Percentiles rank a stretch among this genome's conserved stretches.
Conservation (phyloP, 2,797 vertebrate genomes). For the Enteromius argenteus region DNA sequence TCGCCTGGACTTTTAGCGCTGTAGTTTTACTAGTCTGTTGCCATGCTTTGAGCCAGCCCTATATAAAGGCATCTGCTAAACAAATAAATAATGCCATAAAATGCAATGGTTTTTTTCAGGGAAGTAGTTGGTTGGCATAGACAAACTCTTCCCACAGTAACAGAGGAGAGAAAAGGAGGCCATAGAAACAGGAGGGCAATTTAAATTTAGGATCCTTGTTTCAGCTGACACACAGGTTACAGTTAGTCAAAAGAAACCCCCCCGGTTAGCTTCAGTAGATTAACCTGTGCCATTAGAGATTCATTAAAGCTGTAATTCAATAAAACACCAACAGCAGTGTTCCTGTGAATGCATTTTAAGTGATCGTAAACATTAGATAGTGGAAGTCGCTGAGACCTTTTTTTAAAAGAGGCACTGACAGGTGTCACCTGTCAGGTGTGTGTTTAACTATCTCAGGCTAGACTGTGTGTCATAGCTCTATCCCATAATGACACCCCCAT, state of each 20-base stretch:
- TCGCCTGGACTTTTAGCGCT: conserved; percentile 62
- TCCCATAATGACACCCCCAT: conserved; percentile 78
- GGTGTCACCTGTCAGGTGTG: conserved; percentile 84
- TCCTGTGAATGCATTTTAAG: neutral
- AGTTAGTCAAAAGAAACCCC: neutral
- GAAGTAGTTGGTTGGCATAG: conserved; percentile 62
- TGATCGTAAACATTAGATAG: neutral
- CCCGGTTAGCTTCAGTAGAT: neutral
- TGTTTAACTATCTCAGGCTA: conserved; percentile 71
- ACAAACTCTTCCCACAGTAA: conserved; percentile 73
- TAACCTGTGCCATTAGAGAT: neutral
- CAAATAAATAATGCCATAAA: conserved; percentile 77
- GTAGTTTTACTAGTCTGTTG: conserved; percentile 68
- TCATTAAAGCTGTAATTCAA: conserved; percentile 1
- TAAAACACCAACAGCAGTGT: conserved; percentile 2
- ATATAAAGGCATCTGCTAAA: conserved; percentile 66
- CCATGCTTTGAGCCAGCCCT: conserved; percentile 57
- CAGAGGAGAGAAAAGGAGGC: conserved; percentile 65
- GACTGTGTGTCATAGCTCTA: conserved; percentile 64
- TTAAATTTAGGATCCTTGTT: conserved; percentile 72
- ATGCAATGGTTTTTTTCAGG: conserved; percentile 61
- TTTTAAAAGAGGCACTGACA: conserved; percentile 63
- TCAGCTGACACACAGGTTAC: conserved; percentile 56
- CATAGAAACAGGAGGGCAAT: conserved; percentile 58
- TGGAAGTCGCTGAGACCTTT: conserved; percentile 27